Percentiles rank a stretch among this genome's conserved stretches.
phyloP scores from a whole-genome alignment of 2,888 invertebrate species.

The Neoaliturus tenellus region DNA sequence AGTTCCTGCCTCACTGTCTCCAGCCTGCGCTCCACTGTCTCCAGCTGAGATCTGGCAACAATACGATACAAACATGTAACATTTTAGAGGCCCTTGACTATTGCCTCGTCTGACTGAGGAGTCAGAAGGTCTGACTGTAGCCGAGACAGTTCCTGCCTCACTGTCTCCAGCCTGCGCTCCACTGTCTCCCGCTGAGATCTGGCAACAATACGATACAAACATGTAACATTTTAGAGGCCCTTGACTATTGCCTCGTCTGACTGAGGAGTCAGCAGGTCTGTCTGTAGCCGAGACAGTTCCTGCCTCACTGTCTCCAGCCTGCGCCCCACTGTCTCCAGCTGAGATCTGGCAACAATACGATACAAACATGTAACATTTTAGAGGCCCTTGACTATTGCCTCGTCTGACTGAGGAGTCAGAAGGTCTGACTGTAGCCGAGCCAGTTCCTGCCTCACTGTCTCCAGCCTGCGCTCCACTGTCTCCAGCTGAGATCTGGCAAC shows the following conservation, averaged over 20 bases:
- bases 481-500: background rate
- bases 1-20: constrained; percentile 67
- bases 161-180: background rate
- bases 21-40: background rate
- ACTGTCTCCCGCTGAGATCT: background rate
- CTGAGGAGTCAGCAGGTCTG: constrained; percentile 73
- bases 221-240: constrained; percentile 75
- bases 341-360: background rate
- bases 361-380: background rate
- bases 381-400: constrained; percentile 76
- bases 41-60: background rate
- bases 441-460: constrained; percentile 67
- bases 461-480: background rate
- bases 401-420: constrained; percentile 73
- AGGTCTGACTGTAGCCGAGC: constrained; percentile 71
- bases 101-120: constrained; percentile 73
- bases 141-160: constrained; percentile 69
- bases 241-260: constrained; percentile 74
- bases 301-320: constrained; percentile 61
- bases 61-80: background rate
- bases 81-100: constrained; percentile 77
- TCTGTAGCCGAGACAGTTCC: constrained; percentile 70
- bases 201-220: no score
- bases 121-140: constrained; percentile 71
- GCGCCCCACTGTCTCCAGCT: background rate